phyloP scores from a whole-genome alignment of 1,140 invertebrate genomes.

The Zaprionus ornatus region DNA sequence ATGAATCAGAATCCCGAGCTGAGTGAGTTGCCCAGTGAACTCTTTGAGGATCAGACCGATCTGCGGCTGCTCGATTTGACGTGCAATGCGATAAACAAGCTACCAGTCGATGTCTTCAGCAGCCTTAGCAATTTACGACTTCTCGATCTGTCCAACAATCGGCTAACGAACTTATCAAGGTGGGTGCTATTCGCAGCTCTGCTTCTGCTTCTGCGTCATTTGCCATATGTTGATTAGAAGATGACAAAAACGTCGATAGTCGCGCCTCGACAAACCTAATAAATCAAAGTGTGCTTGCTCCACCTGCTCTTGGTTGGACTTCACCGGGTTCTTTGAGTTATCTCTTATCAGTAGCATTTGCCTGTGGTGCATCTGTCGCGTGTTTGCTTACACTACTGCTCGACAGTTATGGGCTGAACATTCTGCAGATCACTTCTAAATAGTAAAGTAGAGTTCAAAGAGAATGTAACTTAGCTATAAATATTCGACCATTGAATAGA shows the following conservation, averaged over 20 bases:
- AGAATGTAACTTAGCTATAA: too few species aligned
- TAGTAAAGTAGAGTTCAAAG: too few species aligned
- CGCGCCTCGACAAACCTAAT: conserved; percentile 16
- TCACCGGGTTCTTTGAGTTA: neutral
- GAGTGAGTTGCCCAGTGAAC: conserved; percentile 83
- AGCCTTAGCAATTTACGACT: conserved; percentile 84
- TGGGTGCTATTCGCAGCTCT: conserved; percentile 23
- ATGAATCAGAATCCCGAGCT: conserved; percentile 86
- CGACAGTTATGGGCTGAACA: neutral
- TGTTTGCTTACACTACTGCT: conserved; percentile 3
- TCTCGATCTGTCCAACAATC: conserved; percentile 85
- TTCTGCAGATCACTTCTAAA: neutral
- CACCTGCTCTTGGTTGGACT: neutral
- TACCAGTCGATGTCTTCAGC: conserved; percentile 85
- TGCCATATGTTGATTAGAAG: conserved; percentile 63
- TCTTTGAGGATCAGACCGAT: conserved; percentile 86
- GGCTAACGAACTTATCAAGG: conserved; percentile 63
- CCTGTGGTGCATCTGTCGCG: conserved; percentile 2
- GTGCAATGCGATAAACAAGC: conserved; percentile 85
- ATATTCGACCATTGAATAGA: too few species aligned
- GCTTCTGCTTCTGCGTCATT: conserved; percentile 4
- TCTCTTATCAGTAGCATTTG: conserved; percentile 18
- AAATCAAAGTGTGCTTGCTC: conserved; percentile 26
- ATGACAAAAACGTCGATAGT: conserved; percentile 84
- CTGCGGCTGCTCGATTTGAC: conserved; percentile 85